Evolutionary conservation across 2,888 invertebrate species (phyloP).

Genomic region (Endomychus coccineus): DNA sequence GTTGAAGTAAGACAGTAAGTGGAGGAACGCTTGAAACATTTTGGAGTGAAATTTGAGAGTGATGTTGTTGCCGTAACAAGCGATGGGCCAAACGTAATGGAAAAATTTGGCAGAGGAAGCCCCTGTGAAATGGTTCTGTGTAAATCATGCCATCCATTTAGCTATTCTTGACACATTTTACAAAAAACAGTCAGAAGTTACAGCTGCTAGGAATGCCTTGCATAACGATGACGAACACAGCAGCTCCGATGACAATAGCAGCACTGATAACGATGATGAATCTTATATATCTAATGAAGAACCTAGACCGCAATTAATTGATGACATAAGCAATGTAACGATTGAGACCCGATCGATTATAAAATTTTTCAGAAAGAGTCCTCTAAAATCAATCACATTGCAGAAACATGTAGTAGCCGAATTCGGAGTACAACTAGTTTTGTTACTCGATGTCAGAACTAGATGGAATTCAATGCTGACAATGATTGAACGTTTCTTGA

Average conservation of each 20-base stretch:
- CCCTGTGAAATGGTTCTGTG: no score
- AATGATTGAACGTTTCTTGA: conserved; percentile 13
- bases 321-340: background rate
- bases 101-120: background rate
- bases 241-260: no score
- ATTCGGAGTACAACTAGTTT: conserved; percentile 16
- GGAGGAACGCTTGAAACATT: no score
- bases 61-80: no score
- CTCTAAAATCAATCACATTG: conserved; percentile 11
- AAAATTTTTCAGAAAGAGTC: conserved; percentile 1
- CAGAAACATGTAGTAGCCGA: conserved; percentile 18
- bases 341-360: background rate
- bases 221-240: conserved; percentile 1
- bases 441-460: conserved; percentile 16
- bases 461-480: conserved; percentile 14
- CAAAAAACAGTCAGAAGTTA: background rate
- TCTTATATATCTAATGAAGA: conserved; percentile 1
- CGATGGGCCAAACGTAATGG: no score
- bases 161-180: no score
- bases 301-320: background rate
- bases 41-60: no score
- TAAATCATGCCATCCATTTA: no score
- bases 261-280: background rate
- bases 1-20: no score
- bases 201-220: background rate